Base-by-base conservation (phyloP, 1,140 invertebrate genomes). In the Hirudo medicinalis region DNA sequence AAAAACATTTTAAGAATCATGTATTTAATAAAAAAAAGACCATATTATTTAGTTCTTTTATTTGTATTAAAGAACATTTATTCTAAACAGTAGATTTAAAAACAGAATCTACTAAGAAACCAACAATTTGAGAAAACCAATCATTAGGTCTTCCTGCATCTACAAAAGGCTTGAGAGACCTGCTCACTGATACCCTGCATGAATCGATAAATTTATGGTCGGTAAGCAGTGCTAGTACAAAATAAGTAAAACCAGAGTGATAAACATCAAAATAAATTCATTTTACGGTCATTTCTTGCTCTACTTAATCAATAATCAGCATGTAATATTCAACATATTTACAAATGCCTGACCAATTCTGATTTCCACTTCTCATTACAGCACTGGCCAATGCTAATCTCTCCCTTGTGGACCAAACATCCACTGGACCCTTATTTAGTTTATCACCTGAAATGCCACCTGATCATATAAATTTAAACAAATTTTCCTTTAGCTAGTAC, bases 121-220 rank as follows among this genome's bases (percentile, higher is more conserved):
- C 70, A 75, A 83, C 80, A 77, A 92, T 94, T 78, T 91, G 90
- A 0, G 90, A 91, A 80, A 92, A 94, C 90, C 91, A 95, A 79
- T 95, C 92, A 0, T 84, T 76, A 2, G 91, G 90, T 72, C 90
- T 81, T 72, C 88, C 87, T 70, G 86, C 85, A 76, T 93, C 90
- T 67, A 77, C 83, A 78, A 82, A 84, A 0, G 87, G 86, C 76
- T 91, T 76, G 86, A 88, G 72, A 83, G 87, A 82, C 87, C 91
- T 83, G 53, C 91, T 91, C 0, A 96, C 91, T 0, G 89, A 90
- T 79, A 91, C 91, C 86, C 86, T 87, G 25, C 73, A 6, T 78
- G 75, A 72, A 29, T 5, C 32, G n/a, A 63, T 19, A 29, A 25
- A 69, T 5, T 60, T 15, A 55, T 25, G 66, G 60, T 60, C 63